A percentile compares a stretch with the other conserved stretches of the same genome.
These are phyloP conservation scores for Boulengeromyrus knoepffleri DNA, from an alignment of 2,113 vertebrate genomes.

Conservation along the genomic window DNA sequence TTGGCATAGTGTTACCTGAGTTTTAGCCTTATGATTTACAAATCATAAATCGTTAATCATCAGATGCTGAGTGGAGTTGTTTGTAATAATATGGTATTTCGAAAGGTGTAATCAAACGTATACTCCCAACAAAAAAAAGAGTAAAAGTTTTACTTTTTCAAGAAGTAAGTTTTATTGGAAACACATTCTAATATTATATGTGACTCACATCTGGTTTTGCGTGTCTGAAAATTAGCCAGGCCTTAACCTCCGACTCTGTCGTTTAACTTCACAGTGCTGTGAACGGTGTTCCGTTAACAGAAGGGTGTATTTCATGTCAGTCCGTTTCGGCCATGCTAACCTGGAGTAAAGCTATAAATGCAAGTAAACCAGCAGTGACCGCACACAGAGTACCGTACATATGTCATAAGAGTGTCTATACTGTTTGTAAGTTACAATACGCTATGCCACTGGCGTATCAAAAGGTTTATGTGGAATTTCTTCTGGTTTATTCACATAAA, in stretches of 20 bases:
- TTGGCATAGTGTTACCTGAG: not conserved
- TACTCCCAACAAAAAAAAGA: not conserved
- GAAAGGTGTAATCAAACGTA: not conserved
- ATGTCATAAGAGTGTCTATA: not conserved
- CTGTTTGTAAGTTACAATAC: not conserved
- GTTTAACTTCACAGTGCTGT: slow-evolving; percentile 24
- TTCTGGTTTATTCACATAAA: not conserved
- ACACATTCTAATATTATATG: slow-evolving; percentile 33
- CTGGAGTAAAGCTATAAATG: not conserved
- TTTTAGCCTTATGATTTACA: not conserved
- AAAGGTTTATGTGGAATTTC: not conserved
- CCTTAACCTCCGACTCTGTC: slow-evolving; percentile 50
- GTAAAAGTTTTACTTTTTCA: slow-evolving; percentile 48
- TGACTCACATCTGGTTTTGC: slow-evolving; percentile 49
- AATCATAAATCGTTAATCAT: not conserved
- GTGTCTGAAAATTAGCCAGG: slow-evolving; percentile 60
- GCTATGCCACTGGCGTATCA: not conserved
- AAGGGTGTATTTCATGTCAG: slow-evolving; percentile 47
- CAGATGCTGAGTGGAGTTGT: not conserved
- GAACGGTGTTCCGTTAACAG: slow-evolving; percentile 43
- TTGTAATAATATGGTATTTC: not conserved
- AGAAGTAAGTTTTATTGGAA: slow-evolving; percentile 56
- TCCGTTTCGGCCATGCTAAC: not conserved
- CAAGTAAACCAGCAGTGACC: not conserved
- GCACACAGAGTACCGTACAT: not conserved